Evolutionary conservation across 2,113 vertebrate species (phyloP).

Genomic region (Mystacornis crossleyi): DNA sequence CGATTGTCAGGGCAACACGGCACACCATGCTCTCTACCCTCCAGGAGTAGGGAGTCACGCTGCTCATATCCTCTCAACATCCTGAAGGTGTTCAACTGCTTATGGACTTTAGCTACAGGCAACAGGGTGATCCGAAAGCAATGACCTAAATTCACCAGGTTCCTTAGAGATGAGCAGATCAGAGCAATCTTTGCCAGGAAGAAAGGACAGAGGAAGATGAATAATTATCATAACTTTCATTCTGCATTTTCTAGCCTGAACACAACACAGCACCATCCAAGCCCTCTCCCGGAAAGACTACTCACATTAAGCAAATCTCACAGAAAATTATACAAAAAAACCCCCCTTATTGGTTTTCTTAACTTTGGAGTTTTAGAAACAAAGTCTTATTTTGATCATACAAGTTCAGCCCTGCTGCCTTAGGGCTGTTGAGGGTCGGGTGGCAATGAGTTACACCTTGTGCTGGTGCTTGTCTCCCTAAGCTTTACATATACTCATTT

Average conservation of each 20-base stretch:
- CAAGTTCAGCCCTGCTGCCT: not conserved
- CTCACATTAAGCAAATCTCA: not conserved
- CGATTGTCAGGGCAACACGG: not conserved
- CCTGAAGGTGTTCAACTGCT: not conserved
- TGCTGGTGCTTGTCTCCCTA: not conserved
- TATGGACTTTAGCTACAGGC: not conserved
- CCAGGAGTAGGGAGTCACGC: not conserved
- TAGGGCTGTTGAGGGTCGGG: fast-evolving
- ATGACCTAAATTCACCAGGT: not conserved
- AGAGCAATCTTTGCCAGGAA: not conserved
- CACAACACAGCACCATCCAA: fast-evolving
- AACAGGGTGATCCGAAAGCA: not conserved
- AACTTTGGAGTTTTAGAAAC: not conserved
- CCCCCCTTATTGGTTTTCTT: not conserved
- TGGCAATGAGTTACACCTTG: not conserved
- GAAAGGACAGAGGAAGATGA: not conserved
- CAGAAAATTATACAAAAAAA: not conserved
- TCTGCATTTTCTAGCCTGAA: not conserved
- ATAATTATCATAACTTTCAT: not conserved
- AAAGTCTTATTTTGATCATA: not conserved
- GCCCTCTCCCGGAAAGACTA: not conserved
- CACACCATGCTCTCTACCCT: not conserved
- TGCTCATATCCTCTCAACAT: not conserved
- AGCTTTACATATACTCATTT: not conserved
- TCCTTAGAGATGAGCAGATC: not conserved